phyloP scores from a whole-genome alignment of 2,888 invertebrate species.

The Osedax fenrisi region DNA sequence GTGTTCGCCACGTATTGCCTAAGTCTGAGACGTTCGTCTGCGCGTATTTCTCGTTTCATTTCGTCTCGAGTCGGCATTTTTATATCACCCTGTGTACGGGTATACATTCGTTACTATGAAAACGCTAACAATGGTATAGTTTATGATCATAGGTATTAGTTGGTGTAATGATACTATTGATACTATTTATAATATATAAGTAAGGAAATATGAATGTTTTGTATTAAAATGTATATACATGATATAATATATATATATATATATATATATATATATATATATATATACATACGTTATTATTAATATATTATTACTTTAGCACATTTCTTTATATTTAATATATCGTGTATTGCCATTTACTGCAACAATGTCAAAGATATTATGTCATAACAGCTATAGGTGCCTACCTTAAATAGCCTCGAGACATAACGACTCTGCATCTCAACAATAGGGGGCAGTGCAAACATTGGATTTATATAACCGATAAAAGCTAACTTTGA shows the following conservation, averaged over 20 bases:
- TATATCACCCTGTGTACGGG: background rate
- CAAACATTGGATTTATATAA: background rate
- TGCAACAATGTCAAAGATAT: no score
- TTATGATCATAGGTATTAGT: no score
- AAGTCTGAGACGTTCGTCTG: background rate
- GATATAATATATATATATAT: no score
- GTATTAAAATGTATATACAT: background rate
- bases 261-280: no score
- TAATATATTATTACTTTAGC: no score
- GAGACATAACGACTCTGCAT: constrained; percentile 52
- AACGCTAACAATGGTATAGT: background rate
- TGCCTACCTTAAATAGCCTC: constrained; percentile 45
- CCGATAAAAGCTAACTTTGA: background rate
- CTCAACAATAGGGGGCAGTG: constrained; percentile 49
- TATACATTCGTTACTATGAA: background rate
- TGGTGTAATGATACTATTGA: no score
- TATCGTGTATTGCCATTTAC: no score
- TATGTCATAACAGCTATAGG: no score
- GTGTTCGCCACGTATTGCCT: background rate
- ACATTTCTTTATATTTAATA: no score
- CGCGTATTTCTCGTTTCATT: background rate
- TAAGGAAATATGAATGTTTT: background rate
- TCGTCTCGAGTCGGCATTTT: background rate
- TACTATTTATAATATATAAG: no score
- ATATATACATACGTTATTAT: no score